phyloP scores from a whole-genome alignment of 1,140 invertebrate genomes.

The Penaeus chinensis region DNA sequence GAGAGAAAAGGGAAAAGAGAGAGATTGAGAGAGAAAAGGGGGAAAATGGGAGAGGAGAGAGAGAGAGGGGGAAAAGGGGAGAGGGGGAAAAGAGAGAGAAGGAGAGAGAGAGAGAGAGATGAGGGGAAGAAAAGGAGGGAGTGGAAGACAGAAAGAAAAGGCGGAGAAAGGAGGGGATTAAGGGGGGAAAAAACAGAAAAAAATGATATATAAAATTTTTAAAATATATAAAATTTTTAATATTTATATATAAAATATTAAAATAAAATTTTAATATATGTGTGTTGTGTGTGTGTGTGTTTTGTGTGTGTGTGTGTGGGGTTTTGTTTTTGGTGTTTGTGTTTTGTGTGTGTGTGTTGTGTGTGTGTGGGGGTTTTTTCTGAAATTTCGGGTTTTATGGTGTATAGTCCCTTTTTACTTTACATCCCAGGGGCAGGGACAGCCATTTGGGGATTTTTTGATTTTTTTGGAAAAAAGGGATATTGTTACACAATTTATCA shows the following conservation, averaged over 20 bases:
- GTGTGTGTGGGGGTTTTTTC: not conserved
- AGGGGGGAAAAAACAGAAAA: not conserved
- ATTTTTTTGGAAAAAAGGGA: no score
- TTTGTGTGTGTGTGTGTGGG: not conserved
- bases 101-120: not conserved
- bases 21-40: not conserved
- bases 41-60: no score
- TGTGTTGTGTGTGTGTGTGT: not conserved
- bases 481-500: no score
- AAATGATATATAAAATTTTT: not conserved
- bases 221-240: no score
- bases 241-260: not conserved
- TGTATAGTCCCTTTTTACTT: no score
- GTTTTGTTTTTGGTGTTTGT: no score
- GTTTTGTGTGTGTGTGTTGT: slow-evolving; percentile 36
- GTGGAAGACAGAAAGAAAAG: not conserved
- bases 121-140: not conserved
- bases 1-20: no score
- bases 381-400: no score
- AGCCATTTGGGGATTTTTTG: no score
- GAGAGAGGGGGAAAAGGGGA: not conserved
- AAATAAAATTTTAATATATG: no score
- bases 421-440: no score
- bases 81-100: slow-evolving; percentile 4
- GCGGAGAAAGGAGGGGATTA: not conserved